Conservation (phyloP, 2,113 vertebrate genomes). For the Vulpes lagopus region DNA sequence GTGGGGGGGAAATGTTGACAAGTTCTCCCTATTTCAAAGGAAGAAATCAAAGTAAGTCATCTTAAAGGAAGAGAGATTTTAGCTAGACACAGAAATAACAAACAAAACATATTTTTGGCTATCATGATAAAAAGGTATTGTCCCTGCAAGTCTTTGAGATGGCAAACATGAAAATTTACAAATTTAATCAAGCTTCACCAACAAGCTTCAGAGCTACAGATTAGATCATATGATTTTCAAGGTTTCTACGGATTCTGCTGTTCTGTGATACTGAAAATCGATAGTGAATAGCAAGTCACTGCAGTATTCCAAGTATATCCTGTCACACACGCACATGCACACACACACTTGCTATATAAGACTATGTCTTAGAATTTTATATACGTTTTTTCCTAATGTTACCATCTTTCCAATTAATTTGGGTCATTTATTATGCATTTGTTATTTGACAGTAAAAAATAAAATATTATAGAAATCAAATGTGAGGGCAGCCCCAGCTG, state of each 20-base stretch:
- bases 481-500: not conserved
- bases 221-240: not conserved
- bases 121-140: not conserved
- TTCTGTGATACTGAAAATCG: not conserved
- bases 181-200: not conserved
- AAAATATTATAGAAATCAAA: not conserved
- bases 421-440: not conserved
- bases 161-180: not conserved
- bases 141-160: not conserved
- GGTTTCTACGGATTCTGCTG: not conserved
- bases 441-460: not conserved
- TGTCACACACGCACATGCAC: rapidly evolving
- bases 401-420: not conserved
- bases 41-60: not conserved
- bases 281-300: not conserved
- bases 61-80: not conserved
- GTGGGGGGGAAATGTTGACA: not conserved
- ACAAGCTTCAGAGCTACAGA: not conserved
- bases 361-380: not conserved
- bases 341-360: not conserved
- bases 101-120: not conserved
- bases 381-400: not conserved
- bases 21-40: not conserved
- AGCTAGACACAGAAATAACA: not conserved
- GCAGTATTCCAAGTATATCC: not conserved